Evolutionary conservation across 1,140 invertebrate genomes (phyloP), one percentile per base, ranked within the genome.

Genomic region (Drosophila nasuta): DNA sequence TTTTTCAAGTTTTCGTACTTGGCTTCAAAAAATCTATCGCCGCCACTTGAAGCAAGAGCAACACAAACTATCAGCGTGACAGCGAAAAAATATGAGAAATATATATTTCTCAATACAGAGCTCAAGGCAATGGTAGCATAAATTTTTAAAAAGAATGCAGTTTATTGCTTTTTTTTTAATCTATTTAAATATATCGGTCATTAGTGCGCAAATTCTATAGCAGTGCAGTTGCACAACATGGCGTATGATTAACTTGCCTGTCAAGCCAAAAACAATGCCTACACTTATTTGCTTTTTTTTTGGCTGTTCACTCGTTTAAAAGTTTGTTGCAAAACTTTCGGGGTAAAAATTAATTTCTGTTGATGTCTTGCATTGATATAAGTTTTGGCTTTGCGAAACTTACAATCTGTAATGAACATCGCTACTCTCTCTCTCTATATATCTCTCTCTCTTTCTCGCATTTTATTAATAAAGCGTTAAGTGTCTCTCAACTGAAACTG

Each of bases 1-100:
- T 88, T 74, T 75, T 54, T 17, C 48, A 72, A 75, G 57, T 66
- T 48, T 17, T 17, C 6, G 15, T 56, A 20, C 48, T 73, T 67
- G 56, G 41, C 66, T 74, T 8, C 20, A 25, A 57, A 69, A 75
- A 75, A 62, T 63, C 58, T 66, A 56, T 56, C 17, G 64, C 6
- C 15, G 63, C 52, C 33, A 57, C 52, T 66, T 66, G 54, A 28
- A 57, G 52, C 52, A 38, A 43, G 25, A 56, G 8, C 51, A 45
- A 74, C 48, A 60, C 46, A 72, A 25, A 45, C 25, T 4, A 54
- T n/a, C 15, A 67, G 33, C 35, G 43, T 10, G 46, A 62, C 46
- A 43, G 11, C 67, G 17, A 58, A 73, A 52, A 17, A 56, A n/a
- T 28, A 5, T 6, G 7, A 33, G 5, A 33, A 33, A 33, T 33